Evolutionary conservation across 2,113 vertebrate genomes (phyloP).

Genomic region (Felis catus): DNA sequence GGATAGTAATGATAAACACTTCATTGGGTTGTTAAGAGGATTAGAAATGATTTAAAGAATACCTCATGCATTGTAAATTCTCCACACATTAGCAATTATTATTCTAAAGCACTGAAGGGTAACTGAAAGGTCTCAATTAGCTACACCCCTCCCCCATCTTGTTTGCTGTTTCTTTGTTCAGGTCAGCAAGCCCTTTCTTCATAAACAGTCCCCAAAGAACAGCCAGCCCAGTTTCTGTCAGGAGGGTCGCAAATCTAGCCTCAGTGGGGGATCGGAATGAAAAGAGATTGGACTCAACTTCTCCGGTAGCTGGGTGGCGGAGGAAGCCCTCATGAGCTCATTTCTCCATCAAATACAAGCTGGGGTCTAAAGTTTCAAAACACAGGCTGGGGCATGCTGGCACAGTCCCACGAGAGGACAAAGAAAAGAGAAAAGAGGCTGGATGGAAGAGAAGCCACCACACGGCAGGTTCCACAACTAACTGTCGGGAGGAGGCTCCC

Average conservation of each 20-base stretch:
- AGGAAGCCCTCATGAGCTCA: conserved; percentile 50
- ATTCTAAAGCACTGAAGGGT: background rate
- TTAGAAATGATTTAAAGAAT: background rate
- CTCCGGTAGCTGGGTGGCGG: background rate
- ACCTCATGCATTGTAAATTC: background rate
- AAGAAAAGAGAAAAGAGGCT: conserved; percentile 27
- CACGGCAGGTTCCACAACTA: conserved; percentile 39
- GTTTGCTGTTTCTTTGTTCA: conserved; percentile 56
- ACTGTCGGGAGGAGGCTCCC: conserved; percentile 7
- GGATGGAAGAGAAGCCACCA: background rate
- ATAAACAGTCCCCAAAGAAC: background rate
- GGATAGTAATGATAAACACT: background rate
- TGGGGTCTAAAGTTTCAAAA: conserved; percentile 67
- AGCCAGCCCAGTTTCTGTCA: conserved; percentile 50
- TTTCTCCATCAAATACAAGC: conserved; percentile 44
- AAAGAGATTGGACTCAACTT: conserved; percentile 32
- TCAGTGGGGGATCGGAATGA: background rate
- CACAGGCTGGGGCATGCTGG: conserved; percentile 49
- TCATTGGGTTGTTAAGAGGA: background rate
- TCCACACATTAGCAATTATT: background rate
- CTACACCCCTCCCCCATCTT: background rate
- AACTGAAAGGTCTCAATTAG: background rate
- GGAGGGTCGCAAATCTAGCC: conserved; percentile 32
- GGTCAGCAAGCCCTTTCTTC: conserved; percentile 38
- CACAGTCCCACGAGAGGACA: conserved; percentile 38